phyloP scores from a whole-genome alignment of 2,888 invertebrate genomes.

The Leptinotarsa rubiginosa region DNA sequence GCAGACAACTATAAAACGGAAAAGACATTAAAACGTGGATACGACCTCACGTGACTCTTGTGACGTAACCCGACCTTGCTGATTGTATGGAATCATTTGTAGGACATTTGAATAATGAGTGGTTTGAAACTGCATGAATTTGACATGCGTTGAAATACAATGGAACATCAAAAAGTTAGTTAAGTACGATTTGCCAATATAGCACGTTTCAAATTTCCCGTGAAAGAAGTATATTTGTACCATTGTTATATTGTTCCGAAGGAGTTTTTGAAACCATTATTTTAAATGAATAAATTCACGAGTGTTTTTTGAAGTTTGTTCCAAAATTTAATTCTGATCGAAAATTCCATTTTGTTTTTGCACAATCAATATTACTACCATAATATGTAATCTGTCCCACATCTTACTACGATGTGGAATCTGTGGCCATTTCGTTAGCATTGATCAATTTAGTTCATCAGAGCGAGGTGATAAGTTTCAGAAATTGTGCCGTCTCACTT shows the following conservation, averaged over 20 bases:
- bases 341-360: too few species aligned
- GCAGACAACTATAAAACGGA: not conserved
- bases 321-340: too few species aligned
- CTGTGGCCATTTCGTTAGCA: too few species aligned
- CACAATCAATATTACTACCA: too few species aligned
- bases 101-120: slow-evolving; percentile 50
- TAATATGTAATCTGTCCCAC: too few species aligned
- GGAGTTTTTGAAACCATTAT: too few species aligned
- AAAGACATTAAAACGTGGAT: slow-evolving; percentile 2
- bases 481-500: too few species aligned
- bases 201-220: not conserved
- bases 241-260: not conserved
- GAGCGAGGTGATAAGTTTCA: too few species aligned
- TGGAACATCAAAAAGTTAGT: slow-evolving; percentile 8
- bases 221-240: not conserved
- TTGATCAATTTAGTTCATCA: too few species aligned
- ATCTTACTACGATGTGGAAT: too few species aligned
- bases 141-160: slow-evolving; percentile 13
- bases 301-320: too few species aligned
- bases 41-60: slow-evolving; percentile 44
- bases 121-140: slow-evolving; percentile 32
- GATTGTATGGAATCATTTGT: slow-evolving; percentile 54
- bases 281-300: too few species aligned
- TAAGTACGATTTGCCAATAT: not conserved
- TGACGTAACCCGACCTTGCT: slow-evolving; percentile 58